These are phyloP conservation scores for Leptoclinus maculatus DNA, from an alignment of 2,797 vertebrate genomes.

Conservation along the genomic window DNA sequence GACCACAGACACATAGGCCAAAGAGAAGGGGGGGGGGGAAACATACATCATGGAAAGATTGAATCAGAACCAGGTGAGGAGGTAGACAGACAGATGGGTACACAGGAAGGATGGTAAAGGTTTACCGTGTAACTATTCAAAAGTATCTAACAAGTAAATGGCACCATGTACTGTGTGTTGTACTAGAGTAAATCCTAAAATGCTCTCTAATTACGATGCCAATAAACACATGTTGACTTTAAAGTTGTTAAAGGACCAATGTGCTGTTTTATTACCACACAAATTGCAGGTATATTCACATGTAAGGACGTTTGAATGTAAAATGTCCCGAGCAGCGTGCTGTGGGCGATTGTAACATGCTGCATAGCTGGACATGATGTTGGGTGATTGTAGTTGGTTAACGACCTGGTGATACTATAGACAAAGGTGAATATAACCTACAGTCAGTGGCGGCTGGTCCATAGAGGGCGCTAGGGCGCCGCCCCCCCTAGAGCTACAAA, in stretches of 20 bases:
- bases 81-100: slow-evolving; percentile 12
- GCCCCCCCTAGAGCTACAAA: too few relatives aligned
- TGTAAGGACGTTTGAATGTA: background rate
- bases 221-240: background rate
- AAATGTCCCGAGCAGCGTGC: too few relatives aligned
- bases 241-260: background rate
- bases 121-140: background rate
- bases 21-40: slow-evolving; percentile 18
- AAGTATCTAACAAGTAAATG: background rate
- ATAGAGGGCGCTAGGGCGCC: too few relatives aligned
- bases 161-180: background rate
- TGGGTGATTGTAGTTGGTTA: too few relatives aligned
- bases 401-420: too few relatives aligned
- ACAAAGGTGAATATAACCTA: too few relatives aligned
- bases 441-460: too few relatives aligned
- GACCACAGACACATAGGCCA: slow-evolving; percentile 65
- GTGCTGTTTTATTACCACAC: background rate
- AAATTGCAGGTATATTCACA: background rate
- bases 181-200: background rate
- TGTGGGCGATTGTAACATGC: too few relatives aligned
- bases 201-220: background rate
- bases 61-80: slow-evolving; percentile 42
- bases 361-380: too few relatives aligned
- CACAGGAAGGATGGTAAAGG: background rate
- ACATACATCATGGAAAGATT: slow-evolving; percentile 36